A percentile compares a stretch with the other conserved stretches of the same genome.
phyloP scores from a whole-genome alignment of 2,888 invertebrate genomes.

The Strigamia maritima region DNA sequence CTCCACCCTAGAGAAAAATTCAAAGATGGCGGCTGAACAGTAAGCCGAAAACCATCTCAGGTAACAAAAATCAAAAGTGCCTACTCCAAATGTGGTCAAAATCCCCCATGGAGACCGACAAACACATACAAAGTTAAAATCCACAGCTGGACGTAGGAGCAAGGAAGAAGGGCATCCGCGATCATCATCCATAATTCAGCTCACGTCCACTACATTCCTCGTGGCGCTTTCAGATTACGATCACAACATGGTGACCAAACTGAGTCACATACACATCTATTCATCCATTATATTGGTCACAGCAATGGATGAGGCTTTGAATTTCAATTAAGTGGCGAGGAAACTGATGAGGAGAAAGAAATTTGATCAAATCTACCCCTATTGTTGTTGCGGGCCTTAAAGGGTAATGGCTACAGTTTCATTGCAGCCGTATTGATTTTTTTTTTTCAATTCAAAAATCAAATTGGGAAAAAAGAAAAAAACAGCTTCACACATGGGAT shows the following conservation, averaged over 20 bases:
- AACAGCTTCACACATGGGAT: no score
- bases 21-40: conserved; percentile 2
- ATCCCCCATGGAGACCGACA: conserved; percentile 23
- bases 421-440: neutral
- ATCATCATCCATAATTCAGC: neutral
- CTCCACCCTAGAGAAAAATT: neutral
- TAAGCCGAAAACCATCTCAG: conserved; percentile 5
- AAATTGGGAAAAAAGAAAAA: no score
- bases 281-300: conserved; percentile 19
- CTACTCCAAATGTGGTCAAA: conserved; percentile 11
- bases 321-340: conserved; percentile 9
- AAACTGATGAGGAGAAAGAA: conserved; percentile 1
- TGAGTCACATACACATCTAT: conserved; percentile 20
- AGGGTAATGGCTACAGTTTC: neutral
- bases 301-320: conserved; percentile 2
- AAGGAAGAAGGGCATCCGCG: neutral
- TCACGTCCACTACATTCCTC: conserved; percentile 19
- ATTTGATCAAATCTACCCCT: neutral
- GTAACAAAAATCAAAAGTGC: conserved; percentile 23
- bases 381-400: neutral
- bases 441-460: neutral
- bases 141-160: neutral
- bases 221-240: conserved; percentile 23
- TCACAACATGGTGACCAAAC: conserved; percentile 23
- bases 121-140: conserved; percentile 23